Evolutionary conservation across 2,797 vertebrate genomes (phyloP).

Genomic region (Paedocypris micromegethes): DNA sequence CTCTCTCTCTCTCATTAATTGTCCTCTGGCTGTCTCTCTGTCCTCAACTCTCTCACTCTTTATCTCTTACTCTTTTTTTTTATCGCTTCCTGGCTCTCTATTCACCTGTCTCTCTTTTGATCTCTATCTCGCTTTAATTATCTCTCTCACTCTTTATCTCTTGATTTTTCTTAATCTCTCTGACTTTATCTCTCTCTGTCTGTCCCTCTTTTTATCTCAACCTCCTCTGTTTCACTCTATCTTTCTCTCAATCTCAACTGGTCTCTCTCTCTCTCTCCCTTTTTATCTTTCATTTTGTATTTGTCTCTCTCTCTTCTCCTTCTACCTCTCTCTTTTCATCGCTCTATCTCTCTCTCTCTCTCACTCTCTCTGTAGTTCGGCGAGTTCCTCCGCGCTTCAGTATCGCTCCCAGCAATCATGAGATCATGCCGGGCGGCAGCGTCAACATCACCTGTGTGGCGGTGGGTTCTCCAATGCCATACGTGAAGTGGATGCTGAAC

Average conservation of each 20-base stretch:
- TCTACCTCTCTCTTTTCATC: no score
- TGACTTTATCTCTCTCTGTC: slow-evolving; percentile 1
- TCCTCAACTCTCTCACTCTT: no score
- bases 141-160: neutral
- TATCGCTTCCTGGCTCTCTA: no score
- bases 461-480: slow-evolving; percentile 94
- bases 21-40: no score
- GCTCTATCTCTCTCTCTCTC: slow-evolving; percentile 57
- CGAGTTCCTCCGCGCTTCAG: slow-evolving; percentile 93
- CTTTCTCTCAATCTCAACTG: neutral
- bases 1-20: no score
- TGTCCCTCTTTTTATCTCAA: slow-evolving; percentile 54
- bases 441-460: slow-evolving; percentile 98
- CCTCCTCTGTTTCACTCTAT: slow-evolving; percentile 55
- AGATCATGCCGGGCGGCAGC: slow-evolving; percentile 96
- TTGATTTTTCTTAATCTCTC: neutral
- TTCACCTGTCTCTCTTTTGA: no score
- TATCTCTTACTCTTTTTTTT: no score
- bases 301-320: no score
- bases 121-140: no score
- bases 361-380: slow-evolving; percentile 80
- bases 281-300: slow-evolving; percentile 14
- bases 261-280: slow-evolving; percentile 29
- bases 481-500: slow-evolving; percentile 98
- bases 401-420: slow-evolving; percentile 88